Evolutionary conservation across 2,888 invertebrate genomes (phyloP), one percentile per base, ranked within the genome.

Genomic region (Phasia obesa): DNA sequence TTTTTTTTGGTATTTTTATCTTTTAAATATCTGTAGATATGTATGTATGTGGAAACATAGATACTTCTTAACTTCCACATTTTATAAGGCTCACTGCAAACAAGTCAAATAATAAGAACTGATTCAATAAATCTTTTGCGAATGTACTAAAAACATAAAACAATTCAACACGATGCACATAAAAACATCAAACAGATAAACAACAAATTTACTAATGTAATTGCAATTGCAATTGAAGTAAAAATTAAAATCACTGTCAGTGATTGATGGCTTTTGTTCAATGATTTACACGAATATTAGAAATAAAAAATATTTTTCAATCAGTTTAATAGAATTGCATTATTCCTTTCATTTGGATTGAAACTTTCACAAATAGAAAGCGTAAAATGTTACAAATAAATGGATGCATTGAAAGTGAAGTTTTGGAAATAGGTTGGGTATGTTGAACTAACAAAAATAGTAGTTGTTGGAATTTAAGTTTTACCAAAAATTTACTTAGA

Each of bases 231-330:
- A 57, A 67, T 67, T 49, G 67, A 59, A 76, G 69, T 60, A 42
- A 60, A 76, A 69, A 78, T 71, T 64, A 65, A 71, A 78, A 78
- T 78, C 71, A 78, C 71, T 78, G 71, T 38, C 71, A 71, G 57
- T 78, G 78, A 78, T 78, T 78, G 71, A 78, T 78, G 70, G 64
- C 38, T 38, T 25, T 59, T 57, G 57, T 71, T 78, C n/a, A 71
- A 71, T 78, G 59, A 71, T 71, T 51, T 71, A 65, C 71, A 71
- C 49, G 35, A 65, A 65, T 31, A 65, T 38, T 65, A 51, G 35
- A 6, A 62, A 19, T 47, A 44, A 35, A 35, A 67, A 25, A 7
- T 27, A n/a, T 27, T 1, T 49, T 51, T 19, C 23, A 65, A 65
- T 65, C 65, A 65, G 2, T 23, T n/a, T 51, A 51, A 65, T 65